These are phyloP conservation scores for Speoplatyrhinus poulsoni DNA, from an alignment of 2,113 vertebrate species.

Conservation along the genomic window DNA sequence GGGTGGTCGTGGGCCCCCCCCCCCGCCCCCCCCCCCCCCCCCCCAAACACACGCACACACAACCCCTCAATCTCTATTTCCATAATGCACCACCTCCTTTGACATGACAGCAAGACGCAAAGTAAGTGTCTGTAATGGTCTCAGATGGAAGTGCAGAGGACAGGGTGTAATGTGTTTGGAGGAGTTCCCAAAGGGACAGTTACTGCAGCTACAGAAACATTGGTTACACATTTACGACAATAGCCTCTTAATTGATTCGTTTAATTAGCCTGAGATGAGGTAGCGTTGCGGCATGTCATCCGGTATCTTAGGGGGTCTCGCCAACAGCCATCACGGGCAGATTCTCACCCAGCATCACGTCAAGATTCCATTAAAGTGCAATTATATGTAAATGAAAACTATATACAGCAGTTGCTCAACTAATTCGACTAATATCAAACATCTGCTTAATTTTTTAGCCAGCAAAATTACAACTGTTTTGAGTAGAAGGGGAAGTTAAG, in stretches of 20 bases:
- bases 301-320: constrained; percentile 77
- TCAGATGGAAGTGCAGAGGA: constrained; percentile 95
- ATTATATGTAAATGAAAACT: constrained; percentile 80
- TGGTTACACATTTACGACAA: constrained; percentile 93
- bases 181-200: constrained; percentile 91
- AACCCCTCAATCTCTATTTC: constrained; percentile 83
- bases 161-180: constrained; percentile 90
- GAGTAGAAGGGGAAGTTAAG: neutral
- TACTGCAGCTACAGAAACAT: constrained; percentile 91
- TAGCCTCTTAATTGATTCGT: constrained; percentile 99
- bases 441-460: too few relatives aligned
- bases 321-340: constrained; percentile 59
- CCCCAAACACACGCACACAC: constrained; percentile 55
- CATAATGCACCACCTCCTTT: constrained; percentile 94
- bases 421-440: neutral
- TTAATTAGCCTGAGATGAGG: constrained; percentile 99
- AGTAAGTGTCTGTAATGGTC: constrained; percentile 98
- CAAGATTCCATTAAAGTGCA: constrained; percentile 76
- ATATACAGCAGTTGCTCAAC: constrained; percentile 54
- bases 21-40: constrained; percentile 74
- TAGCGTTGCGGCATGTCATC: constrained; percentile 86
- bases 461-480: too few relatives aligned
- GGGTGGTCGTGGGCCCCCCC: too few relatives aligned
- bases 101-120: constrained; percentile 98
- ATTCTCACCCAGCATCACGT: constrained; percentile 76